Base-by-base conservation (phyloP, 2,888 invertebrate species). In the Cylindroiulus punctatus region DNA sequence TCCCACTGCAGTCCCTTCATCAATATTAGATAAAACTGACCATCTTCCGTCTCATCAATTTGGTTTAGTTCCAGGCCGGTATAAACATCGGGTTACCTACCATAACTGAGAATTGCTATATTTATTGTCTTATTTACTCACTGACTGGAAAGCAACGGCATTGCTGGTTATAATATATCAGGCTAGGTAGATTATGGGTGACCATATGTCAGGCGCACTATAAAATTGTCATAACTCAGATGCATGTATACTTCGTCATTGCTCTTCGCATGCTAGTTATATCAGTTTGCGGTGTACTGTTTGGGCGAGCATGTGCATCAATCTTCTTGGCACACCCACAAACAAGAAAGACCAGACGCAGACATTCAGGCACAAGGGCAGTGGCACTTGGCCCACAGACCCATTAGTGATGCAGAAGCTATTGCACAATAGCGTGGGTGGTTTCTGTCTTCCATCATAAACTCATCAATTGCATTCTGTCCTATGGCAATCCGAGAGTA, bases 351-450 rank as follows among this genome's bases (percentile, higher is more conserved):
- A 52, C 52, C 52, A 52, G 52, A 47, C 47, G 47, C 47, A 47
- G 47, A 52, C 52, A 52, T 52, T 52, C 52, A 52, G 52, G n/a
- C 52, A 7, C 14, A 52, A 52, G 52, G 52, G 52, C 52, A 52
- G 52, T 52, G 52, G 52, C 52, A 52, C 52, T 52, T 52, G 52
- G 52, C 52, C 52, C 52, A 52, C 52, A 52, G 52, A 52, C 52
- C 52, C 52, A 52, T 52, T 52, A n/a, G 52, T 52, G n/a, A 52
- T 52, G 3, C 52, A 52, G 52, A 52, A 52, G n/a, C n/a, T n/a
- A n/a, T 14, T 4, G n/a, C 52, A n/a, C n/a, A 52, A 52, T 52
- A 52, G 10, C n/a, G n/a, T 0, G n/a, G 52, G 14, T n/a, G 19
- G 4, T n/a, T 44, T 52, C n/a, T 52, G n/a, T 52, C 52, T 19